Base-by-base conservation (phyloP, 2,888 invertebrate species). In the Aphidoletes aphidimyza region DNA sequence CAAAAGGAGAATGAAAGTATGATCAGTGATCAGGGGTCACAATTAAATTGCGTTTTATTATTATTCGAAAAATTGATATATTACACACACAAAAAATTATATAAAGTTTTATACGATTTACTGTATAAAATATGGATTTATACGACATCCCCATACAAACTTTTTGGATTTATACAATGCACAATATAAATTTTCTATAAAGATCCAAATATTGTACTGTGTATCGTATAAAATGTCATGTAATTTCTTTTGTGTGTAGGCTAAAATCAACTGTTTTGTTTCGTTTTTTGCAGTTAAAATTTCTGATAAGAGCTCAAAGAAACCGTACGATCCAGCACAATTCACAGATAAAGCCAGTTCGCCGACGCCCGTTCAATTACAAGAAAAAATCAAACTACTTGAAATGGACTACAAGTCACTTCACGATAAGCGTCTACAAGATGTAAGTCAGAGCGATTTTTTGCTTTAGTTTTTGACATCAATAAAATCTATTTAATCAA, bases 371-470 rank as follows among this genome's bases (percentile, higher is more conserved):
- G 89, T 89, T 85, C 88, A 89, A 19, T 86, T 90, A 19, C 88
- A 93, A 30, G 93, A 94, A 86, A 94, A 94, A 86, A 90, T 95
- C 83, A 93, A 93, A 88, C 91, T 93, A 85, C 92, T 95, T 37
- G 95, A 95, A 87, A 93, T 93, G 86, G 95, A 96, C 88, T 94
- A 94, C 87, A 94, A 94, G 89, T 90, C 92, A 85, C 89, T 96
- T 87, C 95, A 95, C 88, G 94, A 93, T 87, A 95, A 95, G 88
- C 91, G 95, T 84, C 91, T 96, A 87, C 94, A 95, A 89, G 96
- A 96, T 90, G 94, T 96, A 89, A 94, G 94, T 92, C 86, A 85
- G 17, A 37, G n/a, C 2, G 36, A 83, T n/a, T 83, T 34, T 83
- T 36, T 37, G 19, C 11, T 83, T 19, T n/a, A 6, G 2, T 37